phyloP scores from a whole-genome alignment of 2,888 invertebrate genomes.

The Troides aeacus region DNA sequence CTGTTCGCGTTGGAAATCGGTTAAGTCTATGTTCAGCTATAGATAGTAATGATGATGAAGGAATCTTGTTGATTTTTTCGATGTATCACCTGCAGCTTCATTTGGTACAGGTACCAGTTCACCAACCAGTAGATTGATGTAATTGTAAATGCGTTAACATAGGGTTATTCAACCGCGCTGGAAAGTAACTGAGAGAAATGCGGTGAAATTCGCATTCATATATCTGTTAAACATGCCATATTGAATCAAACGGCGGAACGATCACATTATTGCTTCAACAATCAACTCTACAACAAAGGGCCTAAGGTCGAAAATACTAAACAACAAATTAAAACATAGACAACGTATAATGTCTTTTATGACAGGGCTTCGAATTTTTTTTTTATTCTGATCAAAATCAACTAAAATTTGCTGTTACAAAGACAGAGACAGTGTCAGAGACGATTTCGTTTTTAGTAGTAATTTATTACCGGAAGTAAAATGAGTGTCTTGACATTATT shows the following conservation, averaged over 20 bases:
- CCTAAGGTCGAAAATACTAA: conserved; percentile 8
- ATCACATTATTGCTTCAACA: conserved; percentile 6
- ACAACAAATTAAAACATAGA: not conserved
- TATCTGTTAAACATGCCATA: conserved; percentile 54
- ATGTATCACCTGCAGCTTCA: not conserved
- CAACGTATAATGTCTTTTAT: too few relatives aligned
- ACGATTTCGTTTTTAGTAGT: too few relatives aligned
- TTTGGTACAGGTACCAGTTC: conserved; percentile 26
- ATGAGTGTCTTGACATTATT: too few relatives aligned
- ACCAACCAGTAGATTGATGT: conserved; percentile 40
- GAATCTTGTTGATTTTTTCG: not conserved
- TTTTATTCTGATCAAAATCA: too few relatives aligned
- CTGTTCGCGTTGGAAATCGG: too few relatives aligned
- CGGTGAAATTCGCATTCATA: conserved; percentile 67
- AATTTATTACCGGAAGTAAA: too few relatives aligned
- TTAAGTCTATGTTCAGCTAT: too few relatives aligned
- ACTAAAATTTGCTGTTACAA: too few relatives aligned
- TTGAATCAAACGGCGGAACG: conserved; percentile 52
- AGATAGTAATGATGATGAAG: too few relatives aligned
- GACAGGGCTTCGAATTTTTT: too few relatives aligned
- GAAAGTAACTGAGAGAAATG: conserved; percentile 71
- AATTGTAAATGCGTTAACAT: conserved; percentile 58
- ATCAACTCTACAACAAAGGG: conserved; percentile 9
- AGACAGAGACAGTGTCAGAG: too few relatives aligned
- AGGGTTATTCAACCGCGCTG: conserved; percentile 70